Base-by-base conservation (phyloP, 2,113 vertebrate genomes). In the Coracopsis vasa region DNA sequence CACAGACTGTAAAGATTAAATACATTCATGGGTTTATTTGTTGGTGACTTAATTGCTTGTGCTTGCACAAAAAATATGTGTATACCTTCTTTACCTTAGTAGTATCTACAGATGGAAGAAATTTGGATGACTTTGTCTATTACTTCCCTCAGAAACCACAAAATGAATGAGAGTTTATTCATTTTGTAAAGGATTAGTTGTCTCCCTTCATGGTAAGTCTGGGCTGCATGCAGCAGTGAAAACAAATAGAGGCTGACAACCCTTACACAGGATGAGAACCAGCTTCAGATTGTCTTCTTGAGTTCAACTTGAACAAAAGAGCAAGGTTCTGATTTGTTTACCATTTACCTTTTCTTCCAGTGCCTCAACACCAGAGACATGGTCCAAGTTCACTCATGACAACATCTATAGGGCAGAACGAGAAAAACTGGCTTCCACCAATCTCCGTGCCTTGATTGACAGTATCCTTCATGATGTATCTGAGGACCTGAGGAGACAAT, bases 301-400 rank as follows among this genome's bases (percentile, higher is more conserved):
- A 58, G 11, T 20, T n/a, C n/a, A 62, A 27, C 51, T 17, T 80
- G 42, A 77, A 66, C 56, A 41, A 61, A 56, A 45, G 25, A 35
- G 2, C 35, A n/a, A 77, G 11, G 56, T 35, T 50, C 44, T 41
- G 24, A 50, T 37, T 37, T 45, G 4, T 18, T 2, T 23, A 14
- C 47, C 37, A 1, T 16, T 24, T 27, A 24, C 21, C 14, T 29
- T 14, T 13, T 7, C 64, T 70, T 61, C 7, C 95, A 99, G 99
- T 24, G 96, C 98, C 85, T 99, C 98, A 54, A 98, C 98, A 4
- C 97, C 90, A 0, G 96, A 98, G 33, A 95, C 97, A 0, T 99
- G 99, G 99, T 96, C 96, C 61, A 97, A 97, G 91, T 98, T 98
- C 92, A 99, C 98, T 7, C 98, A 98, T 13, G 98, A 98, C 88